Evolutionary conservation across 2,797 vertebrate genomes (phyloP).

Genomic region (Xerus rutilus): DNA sequence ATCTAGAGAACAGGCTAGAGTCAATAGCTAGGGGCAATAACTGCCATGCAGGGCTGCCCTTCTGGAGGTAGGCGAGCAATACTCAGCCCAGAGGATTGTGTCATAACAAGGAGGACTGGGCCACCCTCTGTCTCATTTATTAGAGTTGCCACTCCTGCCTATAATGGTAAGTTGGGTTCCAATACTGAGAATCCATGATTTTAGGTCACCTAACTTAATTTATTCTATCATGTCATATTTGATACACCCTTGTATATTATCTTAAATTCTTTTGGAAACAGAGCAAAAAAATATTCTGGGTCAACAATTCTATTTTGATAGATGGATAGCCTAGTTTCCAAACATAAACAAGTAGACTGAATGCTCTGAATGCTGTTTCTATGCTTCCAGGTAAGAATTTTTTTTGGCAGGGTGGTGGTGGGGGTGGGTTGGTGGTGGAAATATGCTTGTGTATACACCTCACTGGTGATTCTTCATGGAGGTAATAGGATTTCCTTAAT

Average conservation of each 20-base stretch:
- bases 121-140: not conserved
- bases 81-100: not conserved
- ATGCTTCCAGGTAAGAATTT: constrained; percentile 17
- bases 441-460: not conserved
- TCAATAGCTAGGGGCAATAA: not conserved
- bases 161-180: not conserved
- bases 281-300: constrained; percentile 51
- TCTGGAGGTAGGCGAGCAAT: not conserved
- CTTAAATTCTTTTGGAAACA: constrained; percentile 49
- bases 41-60: not conserved
- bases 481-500: constrained; percentile 78
- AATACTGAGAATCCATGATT: not conserved
- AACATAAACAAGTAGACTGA: constrained; percentile 44
- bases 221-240: constrained; percentile 41
- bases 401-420: too few species aligned
- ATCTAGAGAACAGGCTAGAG: not conserved
- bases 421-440: not conserved
- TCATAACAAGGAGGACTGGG: not conserved
- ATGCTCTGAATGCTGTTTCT: not conserved
- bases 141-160: not conserved
- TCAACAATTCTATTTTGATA: constrained; percentile 26
- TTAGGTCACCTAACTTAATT: constrained; percentile 29
- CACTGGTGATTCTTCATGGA: constrained; percentile 57
- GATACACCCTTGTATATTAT: not conserved
- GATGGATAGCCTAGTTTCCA: constrained; percentile 66